phyloP scores from a whole-genome alignment of 1,140 invertebrate genomes.

The Calycopis cecrops region DNA sequence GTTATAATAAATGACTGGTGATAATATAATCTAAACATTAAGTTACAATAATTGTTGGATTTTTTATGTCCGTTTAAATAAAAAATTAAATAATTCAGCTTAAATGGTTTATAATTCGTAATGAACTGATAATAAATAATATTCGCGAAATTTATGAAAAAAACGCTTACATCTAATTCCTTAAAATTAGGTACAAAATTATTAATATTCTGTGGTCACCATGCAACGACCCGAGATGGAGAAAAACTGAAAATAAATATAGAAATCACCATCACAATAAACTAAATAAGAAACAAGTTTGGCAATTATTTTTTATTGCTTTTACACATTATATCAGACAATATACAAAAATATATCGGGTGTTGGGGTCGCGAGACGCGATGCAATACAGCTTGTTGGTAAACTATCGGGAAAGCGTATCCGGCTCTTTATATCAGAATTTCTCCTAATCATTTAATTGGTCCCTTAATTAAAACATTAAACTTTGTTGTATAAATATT shows the following conservation, averaged over 20 bases:
- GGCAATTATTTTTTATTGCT: slow-evolving; percentile 39
- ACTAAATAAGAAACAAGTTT: slow-evolving; percentile 44
- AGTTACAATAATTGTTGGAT: slow-evolving; percentile 58
- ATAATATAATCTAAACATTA: slow-evolving; percentile 60
- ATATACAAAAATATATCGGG: slow-evolving; percentile 53
- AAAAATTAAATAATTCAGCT: slow-evolving; percentile 72
- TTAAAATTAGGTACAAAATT: slow-evolving; percentile 73
- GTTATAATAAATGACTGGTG: slow-evolving; percentile 71
- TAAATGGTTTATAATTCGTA: slow-evolving; percentile 69
- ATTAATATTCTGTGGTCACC: slow-evolving; percentile 63
- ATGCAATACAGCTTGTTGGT: slow-evolving; percentile 45
- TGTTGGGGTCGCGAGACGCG: slow-evolving; percentile 26
- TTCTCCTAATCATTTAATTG: slow-evolving; percentile 72
- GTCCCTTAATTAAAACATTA: slow-evolving; percentile 74
- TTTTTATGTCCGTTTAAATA: slow-evolving; percentile 66
- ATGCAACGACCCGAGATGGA: slow-evolving; percentile 54
- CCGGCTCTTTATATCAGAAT: slow-evolving; percentile 58
- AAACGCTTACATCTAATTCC: slow-evolving; percentile 62
- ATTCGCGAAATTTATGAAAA: slow-evolving; percentile 67
- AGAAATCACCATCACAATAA: slow-evolving; percentile 32
- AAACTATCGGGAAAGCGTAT: slow-evolving; percentile 45
- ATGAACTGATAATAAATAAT: slow-evolving; percentile 74
- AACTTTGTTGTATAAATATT: slow-evolving; percentile 74
- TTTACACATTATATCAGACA: slow-evolving; percentile 31
- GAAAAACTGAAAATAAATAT: slow-evolving; percentile 59